Base-by-base conservation (phyloP, 2,797 vertebrate genomes). In the Enoplosus armatus region DNA sequence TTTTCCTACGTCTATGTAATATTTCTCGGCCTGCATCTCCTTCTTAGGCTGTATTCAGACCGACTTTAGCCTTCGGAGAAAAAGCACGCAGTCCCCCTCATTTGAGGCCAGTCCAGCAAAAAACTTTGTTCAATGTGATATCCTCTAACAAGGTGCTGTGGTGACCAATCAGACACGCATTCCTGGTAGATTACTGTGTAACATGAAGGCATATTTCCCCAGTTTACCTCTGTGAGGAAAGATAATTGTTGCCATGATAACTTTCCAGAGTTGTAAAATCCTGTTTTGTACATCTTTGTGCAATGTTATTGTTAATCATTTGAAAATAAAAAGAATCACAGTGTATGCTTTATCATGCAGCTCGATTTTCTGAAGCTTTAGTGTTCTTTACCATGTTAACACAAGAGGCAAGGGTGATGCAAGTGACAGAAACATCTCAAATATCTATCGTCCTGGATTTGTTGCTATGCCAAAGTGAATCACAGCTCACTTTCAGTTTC, bases 321-420 rank as follows among this genome's bases (percentile, higher is more conserved):
- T 11, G 26, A 59, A 51, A 51, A 48, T 8, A n/a, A 50, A 47
- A n/a, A n/a, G n/a, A n/a, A 60, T 58, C 50, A 0, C 33, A 24
- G 9, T 55, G 2, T 29, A 8, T 35, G 6, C 18, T 39, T 41
- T 48, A 72, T 69, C 67, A 61, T 70, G 82, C 82, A 82, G 79
- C 79, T 65, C 27, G 5, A 43, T 37, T 41, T 29, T 59, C 29
- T 33, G 4, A 54, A 35, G 10, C 8, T 47, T 75, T 16, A 45
- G 2, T 20, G 1, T 27, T 69, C 8, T 63, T 69, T 11, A 43
- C 39, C 5, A 14, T 33, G 27, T 26, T 53, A 16, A 35, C 9
- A 45, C 29, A 41, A 45, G 22, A 66, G 20, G 48, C 22, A 20
- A 15, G 5, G 9, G 3, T 29, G 39, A 62, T 7, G 20, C 15